These are phyloP conservation scores for Drosophila ercepeae DNA, from an alignment of 1,140 invertebrate genomes.

Conservation along the genomic window DNA sequence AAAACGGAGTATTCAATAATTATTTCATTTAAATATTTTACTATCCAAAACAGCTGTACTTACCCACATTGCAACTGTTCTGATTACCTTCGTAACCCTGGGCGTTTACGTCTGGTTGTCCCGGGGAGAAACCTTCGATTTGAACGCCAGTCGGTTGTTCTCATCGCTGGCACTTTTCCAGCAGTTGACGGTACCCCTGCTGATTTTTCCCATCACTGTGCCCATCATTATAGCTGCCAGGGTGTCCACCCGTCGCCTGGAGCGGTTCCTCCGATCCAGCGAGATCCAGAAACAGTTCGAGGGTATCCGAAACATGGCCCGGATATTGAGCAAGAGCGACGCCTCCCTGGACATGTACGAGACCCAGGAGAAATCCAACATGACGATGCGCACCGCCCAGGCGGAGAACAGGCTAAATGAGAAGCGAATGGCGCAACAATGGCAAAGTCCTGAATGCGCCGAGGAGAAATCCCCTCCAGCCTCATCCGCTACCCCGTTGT, in stretches of 20 bases:
- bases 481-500: constrained; percentile 53
- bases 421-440: constrained; percentile 58
- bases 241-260: constrained; percentile 88
- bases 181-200: constrained; percentile 90
- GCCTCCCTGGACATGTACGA: constrained; percentile 83
- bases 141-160: constrained; percentile 90
- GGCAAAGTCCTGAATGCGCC: constrained; percentile 37
- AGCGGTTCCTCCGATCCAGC: constrained; percentile 87
- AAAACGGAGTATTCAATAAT: neutral
- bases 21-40: neutral
- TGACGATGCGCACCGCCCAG: constrained; percentile 62
- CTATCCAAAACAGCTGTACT: constrained; percentile 77
- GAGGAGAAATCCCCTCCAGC: constrained; percentile 43
- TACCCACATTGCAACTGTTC: constrained; percentile 89
- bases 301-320: constrained; percentile 80
- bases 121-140: constrained; percentile 63
- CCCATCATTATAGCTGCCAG: constrained; percentile 90
- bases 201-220: constrained; percentile 91
- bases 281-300: constrained; percentile 87
- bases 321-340: constrained; percentile 82
- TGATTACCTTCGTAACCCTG: constrained; percentile 90
- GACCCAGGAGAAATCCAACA: constrained; percentile 66
- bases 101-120: constrained; percentile 85
- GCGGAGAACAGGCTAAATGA: constrained; percentile 65
- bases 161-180: constrained; percentile 91